phyloP scores from a whole-genome alignment of 2,888 invertebrate species.

The Limnephilus rhombicus region DNA sequence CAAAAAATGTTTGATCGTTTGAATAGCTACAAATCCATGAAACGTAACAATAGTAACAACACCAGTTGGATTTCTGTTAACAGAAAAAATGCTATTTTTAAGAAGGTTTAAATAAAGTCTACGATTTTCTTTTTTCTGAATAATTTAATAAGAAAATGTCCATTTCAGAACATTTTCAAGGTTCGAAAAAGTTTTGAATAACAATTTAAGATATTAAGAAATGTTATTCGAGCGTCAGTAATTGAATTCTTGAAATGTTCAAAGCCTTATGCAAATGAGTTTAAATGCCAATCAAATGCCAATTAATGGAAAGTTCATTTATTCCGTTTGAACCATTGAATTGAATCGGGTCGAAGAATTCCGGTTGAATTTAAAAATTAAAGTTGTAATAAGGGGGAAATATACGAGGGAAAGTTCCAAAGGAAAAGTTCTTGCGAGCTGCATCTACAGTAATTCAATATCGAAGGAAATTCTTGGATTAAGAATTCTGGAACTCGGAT shows the following conservation, averaged over 20 bases:
- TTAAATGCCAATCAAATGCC: slow-evolving; percentile 42
- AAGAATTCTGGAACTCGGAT: slow-evolving; percentile 19
- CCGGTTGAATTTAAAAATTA: slow-evolving; percentile 20
- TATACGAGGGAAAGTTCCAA: slow-evolving; percentile 21
- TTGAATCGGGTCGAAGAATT: background rate
- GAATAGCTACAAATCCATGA: background rate
- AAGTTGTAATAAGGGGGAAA: slow-evolving; percentile 30
- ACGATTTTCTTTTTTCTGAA: background rate
- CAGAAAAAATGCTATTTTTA: background rate
- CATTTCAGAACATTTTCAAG: background rate
- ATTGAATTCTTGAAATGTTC: slow-evolving; percentile 19
- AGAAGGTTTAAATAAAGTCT: background rate
- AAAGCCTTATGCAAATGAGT: slow-evolving; percentile 20
- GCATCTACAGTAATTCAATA: slow-evolving; percentile 40
- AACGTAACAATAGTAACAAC: background rate
- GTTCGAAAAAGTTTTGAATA: slow-evolving; percentile 23
- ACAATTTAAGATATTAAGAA: slow-evolving; percentile 28
- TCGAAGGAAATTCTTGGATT: slow-evolving; percentile 39
- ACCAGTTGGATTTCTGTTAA: background rate
- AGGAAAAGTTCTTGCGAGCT: slow-evolving; percentile 26
- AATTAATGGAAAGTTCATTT: slow-evolving; percentile 29
- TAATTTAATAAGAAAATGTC: background rate
- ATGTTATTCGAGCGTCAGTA: slow-evolving; percentile 14
- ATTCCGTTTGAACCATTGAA: background rate
- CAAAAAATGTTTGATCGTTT: background rate